Evolutionary conservation across 2,888 invertebrate species (phyloP), one percentile per base, ranked within the genome.

Genomic region (Megastigmus dorsalis): DNA sequence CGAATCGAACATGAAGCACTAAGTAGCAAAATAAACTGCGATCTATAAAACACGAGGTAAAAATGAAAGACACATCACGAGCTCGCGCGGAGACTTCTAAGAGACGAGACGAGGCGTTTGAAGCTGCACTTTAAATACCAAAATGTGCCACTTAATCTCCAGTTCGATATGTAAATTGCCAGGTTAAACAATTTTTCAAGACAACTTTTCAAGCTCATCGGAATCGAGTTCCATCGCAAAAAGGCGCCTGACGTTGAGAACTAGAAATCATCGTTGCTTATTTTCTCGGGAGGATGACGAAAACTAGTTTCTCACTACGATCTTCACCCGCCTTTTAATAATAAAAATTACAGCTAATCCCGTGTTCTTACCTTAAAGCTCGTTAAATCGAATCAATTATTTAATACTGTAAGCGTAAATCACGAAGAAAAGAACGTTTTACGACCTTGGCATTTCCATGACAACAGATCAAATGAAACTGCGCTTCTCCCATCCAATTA

Each of bases 281-380:
- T 60, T 52, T 28, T 13, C 10, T 57, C 5, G 2, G 2, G 13
- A 26, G 18, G 10, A n/a, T n/a, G n/a, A 38, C 6, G 15, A 36
- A 48, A 52, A 52, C 50, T 65, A 38, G 52, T 66, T 41, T 38
- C 23, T 13, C 52, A 15, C 65, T n/a, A n/a, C n/a, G n/a, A n/a
- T n/a, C n/a, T n/a, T n/a, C n/a, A n/a, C n/a, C n/a, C n/a, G n/a
- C n/a, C n/a, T n/a, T n/a, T n/a, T n/a, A n/a, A n/a, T n/a, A n/a
- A n/a, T n/a, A n/a, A n/a, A n/a, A n/a, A n/a, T n/a, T n/a, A n/a
- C n/a, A n/a, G n/a, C n/a, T n/a, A n/a, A n/a, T n/a, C n/a, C n/a
- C n/a, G n/a, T n/a, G n/a, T n/a, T n/a, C n/a, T n/a, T n/a, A n/a
- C n/a, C n/a, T n/a, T 2, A 20, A 23, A 41, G 38, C 30, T 54